Evolutionary conservation across 2,888 invertebrate species (phyloP).

Genomic region (Sminthurides aquaticus): DNA sequence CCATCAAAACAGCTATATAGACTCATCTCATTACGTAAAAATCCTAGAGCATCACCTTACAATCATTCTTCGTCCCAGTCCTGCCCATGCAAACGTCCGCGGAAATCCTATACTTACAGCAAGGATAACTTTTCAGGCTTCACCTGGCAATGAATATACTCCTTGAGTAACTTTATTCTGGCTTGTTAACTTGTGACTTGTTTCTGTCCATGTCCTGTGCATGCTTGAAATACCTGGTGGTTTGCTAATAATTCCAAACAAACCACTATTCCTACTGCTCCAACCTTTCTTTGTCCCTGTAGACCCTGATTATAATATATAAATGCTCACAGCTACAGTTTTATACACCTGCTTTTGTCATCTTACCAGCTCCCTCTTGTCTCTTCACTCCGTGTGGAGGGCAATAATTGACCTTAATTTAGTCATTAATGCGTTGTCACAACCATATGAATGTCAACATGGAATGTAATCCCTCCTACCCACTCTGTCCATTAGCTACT

Average conservation of each 20-base stretch:
- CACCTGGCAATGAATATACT: too few species aligned
- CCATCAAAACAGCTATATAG: too few species aligned
- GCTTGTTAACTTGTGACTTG: not conserved
- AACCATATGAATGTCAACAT: not conserved
- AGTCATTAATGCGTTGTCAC: slow-evolving; percentile 6
- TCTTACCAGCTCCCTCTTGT: not conserved
- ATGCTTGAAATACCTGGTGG: not conserved
- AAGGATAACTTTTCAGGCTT: not conserved
- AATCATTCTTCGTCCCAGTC: not conserved
- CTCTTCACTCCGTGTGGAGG: not conserved
- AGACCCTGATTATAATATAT: too few species aligned
- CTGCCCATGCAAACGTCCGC: not conserved
- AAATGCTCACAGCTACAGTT: not conserved
- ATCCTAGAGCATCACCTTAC: not conserved
- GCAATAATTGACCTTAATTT: slow-evolving; percentile 21
- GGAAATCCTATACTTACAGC: not conserved
- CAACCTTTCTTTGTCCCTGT: too few species aligned
- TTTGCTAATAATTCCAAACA: too few species aligned
- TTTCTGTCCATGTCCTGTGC: not conserved
- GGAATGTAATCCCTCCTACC: too few species aligned
- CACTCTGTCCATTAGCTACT: too few species aligned
- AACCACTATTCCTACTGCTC: too few species aligned
- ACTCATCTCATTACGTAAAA: too few species aligned
- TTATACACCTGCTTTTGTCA: not conserved
- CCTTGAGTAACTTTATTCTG: too few species aligned